phyloP scores from a whole-genome alignment of 2,888 invertebrate species.

The Chromoteleia sp. region DNA sequence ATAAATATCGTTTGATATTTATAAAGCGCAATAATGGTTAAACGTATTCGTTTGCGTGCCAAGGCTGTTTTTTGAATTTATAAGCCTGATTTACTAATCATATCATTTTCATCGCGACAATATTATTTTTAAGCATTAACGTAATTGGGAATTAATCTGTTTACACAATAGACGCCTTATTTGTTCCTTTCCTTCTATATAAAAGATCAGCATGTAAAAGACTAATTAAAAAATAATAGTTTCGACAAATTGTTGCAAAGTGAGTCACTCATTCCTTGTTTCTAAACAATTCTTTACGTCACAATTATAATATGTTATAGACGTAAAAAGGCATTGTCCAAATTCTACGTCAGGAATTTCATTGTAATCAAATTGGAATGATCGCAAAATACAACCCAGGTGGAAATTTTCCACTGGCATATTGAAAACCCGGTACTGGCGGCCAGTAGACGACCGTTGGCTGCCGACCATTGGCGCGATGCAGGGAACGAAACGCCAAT shows the following conservation, averaged over 20 bases:
- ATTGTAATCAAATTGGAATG: not conserved
- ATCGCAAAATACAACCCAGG: too few relatives aligned
- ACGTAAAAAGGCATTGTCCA: not conserved
- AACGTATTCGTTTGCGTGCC: slow-evolving; percentile 4
- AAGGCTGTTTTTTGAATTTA: slow-evolving; percentile 1
- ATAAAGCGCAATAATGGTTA: not conserved
- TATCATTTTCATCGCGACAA: not conserved
- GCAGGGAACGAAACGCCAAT: too few relatives aligned
- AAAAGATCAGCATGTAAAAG: not conserved
- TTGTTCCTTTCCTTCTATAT: not conserved
- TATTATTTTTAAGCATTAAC: not conserved
- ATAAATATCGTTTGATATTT: slow-evolving; percentile 1
- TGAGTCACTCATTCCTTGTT: not conserved
- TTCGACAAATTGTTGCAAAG: not conserved
- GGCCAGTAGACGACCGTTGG: too few relatives aligned
- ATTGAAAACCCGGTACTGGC: too few relatives aligned
- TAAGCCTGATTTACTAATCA: not conserved
- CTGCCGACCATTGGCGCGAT: too few relatives aligned
- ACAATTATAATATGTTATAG: not conserved
- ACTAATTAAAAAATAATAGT: slow-evolving; percentile 8
- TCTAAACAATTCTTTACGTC: not conserved
- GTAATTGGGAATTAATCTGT: not conserved
- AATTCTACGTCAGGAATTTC: not conserved
- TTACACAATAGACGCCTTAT: slow-evolving; percentile 1
- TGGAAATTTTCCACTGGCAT: too few relatives aligned